A percentile compares a stretch with the other conserved stretches of the same genome.
Evolutionary conservation across 1,140 invertebrate species (phyloP).

Genomic region (Drosophila oshimai): DNA sequence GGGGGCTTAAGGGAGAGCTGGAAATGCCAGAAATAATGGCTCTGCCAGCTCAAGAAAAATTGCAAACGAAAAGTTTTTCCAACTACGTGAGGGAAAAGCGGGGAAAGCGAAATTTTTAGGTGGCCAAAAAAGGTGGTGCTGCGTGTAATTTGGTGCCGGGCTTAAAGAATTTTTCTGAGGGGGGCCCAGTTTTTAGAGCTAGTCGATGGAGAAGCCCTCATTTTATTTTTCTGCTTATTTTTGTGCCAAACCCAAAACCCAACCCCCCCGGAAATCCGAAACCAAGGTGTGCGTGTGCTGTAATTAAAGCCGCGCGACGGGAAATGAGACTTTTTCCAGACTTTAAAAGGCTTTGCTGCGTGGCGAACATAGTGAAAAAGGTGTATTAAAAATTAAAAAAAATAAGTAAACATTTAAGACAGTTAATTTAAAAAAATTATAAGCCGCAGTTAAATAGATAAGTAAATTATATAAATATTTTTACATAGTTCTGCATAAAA

Average conservation of each 20-base stretch:
- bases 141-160: constrained; percentile 38
- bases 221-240: not conserved
- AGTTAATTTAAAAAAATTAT: not conserved
- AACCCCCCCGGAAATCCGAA: not conserved
- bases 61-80: constrained; percentile 70
- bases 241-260: no score
- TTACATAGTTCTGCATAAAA: not conserved
- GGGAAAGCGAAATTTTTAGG: not conserved
- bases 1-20: not conserved
- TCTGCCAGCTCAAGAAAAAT: constrained; percentile 74
- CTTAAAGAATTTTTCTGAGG: constrained; percentile 59
- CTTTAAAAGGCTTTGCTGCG: not conserved
- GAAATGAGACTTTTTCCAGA: constrained; percentile 40
- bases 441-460: no score
- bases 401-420: no score
- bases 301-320: constrained; percentile 46
- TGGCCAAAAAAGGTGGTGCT: not conserved
- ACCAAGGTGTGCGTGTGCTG: constrained; percentile 16
- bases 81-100: constrained; percentile 45
- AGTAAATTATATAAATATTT: not conserved
- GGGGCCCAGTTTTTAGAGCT: constrained; percentile 65
- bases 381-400: constrained; percentile 9
- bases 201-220: constrained; percentile 16
- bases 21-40: constrained; percentile 66
- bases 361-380: not conserved